Evolutionary conservation across 1,140 invertebrate genomes (phyloP).

Genomic region (Arctopsyche grandis): DNA sequence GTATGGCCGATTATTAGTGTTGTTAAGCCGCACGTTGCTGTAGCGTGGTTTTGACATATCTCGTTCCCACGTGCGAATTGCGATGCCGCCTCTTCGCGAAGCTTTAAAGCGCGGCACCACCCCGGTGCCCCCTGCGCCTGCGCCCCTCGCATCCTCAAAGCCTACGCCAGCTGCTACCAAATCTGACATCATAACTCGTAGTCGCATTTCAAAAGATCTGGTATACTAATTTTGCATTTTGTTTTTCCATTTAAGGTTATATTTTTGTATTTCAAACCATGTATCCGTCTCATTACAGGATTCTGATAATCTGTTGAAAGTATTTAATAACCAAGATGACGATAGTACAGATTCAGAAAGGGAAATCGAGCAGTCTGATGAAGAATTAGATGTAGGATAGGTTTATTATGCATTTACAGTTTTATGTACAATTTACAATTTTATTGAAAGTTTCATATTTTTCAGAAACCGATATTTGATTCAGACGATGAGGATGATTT

Average conservation of each 20-base stretch:
- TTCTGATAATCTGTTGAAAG: constrained; percentile 44
- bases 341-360: constrained; percentile 52
- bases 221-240: neutral
- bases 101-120: neutral
- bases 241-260: neutral
- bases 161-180: neutral
- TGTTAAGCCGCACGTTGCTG: neutral
- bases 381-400: constrained; percentile 45
- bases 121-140: neutral
- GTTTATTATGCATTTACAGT: constrained; percentile 25
- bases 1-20: neutral
- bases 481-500: constrained; percentile 50
- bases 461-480: constrained; percentile 46
- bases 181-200: neutral
- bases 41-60: constrained; percentile 15
- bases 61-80: constrained; percentile 31
- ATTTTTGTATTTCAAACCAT: neutral
- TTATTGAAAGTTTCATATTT: neutral
- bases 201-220: neutral
- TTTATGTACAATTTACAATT: neutral
- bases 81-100: constrained; percentile 27
- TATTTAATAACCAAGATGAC: constrained; percentile 43
- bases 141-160: no score
- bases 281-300: neutral
- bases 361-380: constrained; percentile 48